Base-by-base conservation (phyloP, 1,140 invertebrate species). In the Sycophila sp. region DNA sequence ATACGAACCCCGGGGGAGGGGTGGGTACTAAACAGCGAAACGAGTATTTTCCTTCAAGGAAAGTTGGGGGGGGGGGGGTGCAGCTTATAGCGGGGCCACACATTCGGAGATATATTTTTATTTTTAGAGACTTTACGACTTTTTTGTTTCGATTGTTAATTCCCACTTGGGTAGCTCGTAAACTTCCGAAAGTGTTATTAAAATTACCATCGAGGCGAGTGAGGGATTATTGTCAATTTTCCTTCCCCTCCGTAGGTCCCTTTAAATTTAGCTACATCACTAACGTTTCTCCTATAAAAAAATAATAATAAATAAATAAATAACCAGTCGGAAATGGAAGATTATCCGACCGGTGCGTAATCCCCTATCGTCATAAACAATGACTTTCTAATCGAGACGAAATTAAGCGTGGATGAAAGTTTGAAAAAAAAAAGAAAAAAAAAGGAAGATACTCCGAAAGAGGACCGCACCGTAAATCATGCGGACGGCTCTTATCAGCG, bases 301-400 rank as follows among this genome's bases (percentile, higher is more conserved):
- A n/a, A n/a, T n/a, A n/a, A n/a, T n/a, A n/a, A n/a, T n/a, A n/a
- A n/a, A n/a, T n/a, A n/a, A n/a, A n/a, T n/a, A n/a, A n/a, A n/a
- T n/a, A n/a, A n/a, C n/a, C n/a, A n/a, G n/a, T n/a, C n/a, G n/a
- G n/a, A n/a, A n/a, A n/a, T n/a, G n/a, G n/a, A 13, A 24, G 45
- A 49, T 45, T 13, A 13, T 49, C 19, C 19, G 70, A 73, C 71
- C 72, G 69, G 70, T 73, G n/a, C n/a, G n/a, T n/a, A n/a, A n/a
- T n/a, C 64, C 49, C 19, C 4, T 71, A 62, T 47, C n/a, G 49
- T 56, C 72, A 71, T 76, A 77, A 78, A 78, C 69, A 78, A 78
- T 77, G 74, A 77, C 75, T 77, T 76, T 78, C 72, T 78, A 78
- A 75, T 72, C 55, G 38, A 63, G 68, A 75, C 69, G 58, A 38